Evolutionary conservation across 1,140 invertebrate genomes (phyloP), one percentile per base, ranked within the genome.

Genomic region (Adoxophyes honmai): DNA sequence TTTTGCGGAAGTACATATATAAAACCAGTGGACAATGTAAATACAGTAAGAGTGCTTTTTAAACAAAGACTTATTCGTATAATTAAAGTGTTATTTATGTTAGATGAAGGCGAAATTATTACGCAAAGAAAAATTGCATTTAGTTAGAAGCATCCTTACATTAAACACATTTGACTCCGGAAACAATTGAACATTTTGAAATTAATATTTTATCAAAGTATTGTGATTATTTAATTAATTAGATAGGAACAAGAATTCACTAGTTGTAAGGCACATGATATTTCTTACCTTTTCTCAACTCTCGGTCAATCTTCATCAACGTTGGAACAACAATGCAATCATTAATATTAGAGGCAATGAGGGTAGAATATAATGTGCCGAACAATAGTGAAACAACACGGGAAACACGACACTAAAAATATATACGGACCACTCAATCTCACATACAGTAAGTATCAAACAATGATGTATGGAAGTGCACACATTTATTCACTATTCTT

Each of bases 351-450:
- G 56, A 63, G 65, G 44, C 68, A 66, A 55, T 58, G n/a, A 64
- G 39, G 55, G 59, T 56, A 57, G 63, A 64, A 66, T 60, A 64
- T 59, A 57, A 92, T 93, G 93, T 94, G 93, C 93, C 93, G 93
- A 94, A 94, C 93, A 94, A 94, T 93, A 94, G 93, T 93, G 93
- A 68, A 64, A 72, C 62, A 62, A 65, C 73, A 73, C 55, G 60
- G 64, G 72, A 64, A 55, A 59, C 64, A 59, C 62, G 54, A 65
- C 59, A 66, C 54, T 69, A 44, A 34, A 28, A 57, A 53, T 15
- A 57, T 42, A 55, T 44, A 55, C 57, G 38, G 62, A 51, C 14
- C 44, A 65, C 55, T 57, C 36, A 57, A 59, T 35, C 44, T 28
- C 14, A 54, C 39, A 55, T 52, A 55, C 55, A 52, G 53, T 35